Conservation (phyloP, 2,797 vertebrate species). For the Gephyroberyx darwinii region DNA sequence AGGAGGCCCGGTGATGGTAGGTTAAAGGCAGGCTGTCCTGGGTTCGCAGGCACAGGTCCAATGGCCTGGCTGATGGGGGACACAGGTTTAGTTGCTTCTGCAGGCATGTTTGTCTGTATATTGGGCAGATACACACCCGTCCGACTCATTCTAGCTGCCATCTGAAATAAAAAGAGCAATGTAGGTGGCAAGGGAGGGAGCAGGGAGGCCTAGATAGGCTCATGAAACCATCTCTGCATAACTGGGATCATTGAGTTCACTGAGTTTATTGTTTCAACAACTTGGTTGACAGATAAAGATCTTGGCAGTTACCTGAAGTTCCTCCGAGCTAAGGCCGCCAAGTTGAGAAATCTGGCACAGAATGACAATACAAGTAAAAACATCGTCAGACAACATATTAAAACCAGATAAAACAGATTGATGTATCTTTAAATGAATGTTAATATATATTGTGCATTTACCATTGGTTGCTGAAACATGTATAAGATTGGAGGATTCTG, state of each 20-base stretch:
- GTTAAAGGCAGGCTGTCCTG: neutral
- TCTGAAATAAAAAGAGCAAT: conserved; percentile 51
- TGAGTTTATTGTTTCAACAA: conserved; percentile 50
- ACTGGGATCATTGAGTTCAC: conserved; percentile 61
- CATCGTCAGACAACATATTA: conserved; percentile 11
- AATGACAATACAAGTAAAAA: conserved; percentile 37
- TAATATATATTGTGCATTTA: conserved; percentile 25
- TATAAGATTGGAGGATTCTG: conserved; percentile 67
- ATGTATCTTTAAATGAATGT: neutral
- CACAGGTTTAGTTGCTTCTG: conserved; percentile 29
- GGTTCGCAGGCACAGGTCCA: conserved; percentile 33
- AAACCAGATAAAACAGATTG: conserved; percentile 13
- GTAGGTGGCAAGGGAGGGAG: conserved; percentile 12
- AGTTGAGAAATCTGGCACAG: conserved; percentile 56
- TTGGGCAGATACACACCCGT: conserved; percentile 57
- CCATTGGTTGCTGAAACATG: conserved; percentile 68
- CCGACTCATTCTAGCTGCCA: conserved; percentile 56
- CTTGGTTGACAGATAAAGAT: conserved; percentile 43
- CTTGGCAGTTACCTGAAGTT: conserved; percentile 71
- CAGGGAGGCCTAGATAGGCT: too few relatives aligned
- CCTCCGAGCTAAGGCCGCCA: conserved; percentile 75
- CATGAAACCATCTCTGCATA: neutral
- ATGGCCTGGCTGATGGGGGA: conserved; percentile 28
- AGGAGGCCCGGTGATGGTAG: neutral
- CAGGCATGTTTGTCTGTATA: conserved; percentile 47